Evolutionary conservation across 2,113 vertebrate genomes (phyloP).

Genomic region (Chamaea fasciata): DNA sequence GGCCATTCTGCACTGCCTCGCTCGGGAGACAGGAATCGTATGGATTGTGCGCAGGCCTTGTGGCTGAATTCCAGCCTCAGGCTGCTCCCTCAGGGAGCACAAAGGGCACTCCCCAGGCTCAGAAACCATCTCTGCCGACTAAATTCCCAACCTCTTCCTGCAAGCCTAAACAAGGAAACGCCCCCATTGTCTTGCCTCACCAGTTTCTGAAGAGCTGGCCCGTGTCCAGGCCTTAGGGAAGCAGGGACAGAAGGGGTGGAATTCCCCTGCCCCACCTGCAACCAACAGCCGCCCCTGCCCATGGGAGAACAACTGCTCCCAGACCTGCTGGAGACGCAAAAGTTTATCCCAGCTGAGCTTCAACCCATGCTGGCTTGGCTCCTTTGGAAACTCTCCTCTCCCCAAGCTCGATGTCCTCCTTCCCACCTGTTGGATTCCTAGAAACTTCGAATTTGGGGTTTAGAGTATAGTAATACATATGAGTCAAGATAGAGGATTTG

Average conservation of each 20-base stretch:
- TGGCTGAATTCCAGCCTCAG: neutral
- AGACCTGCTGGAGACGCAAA: neutral
- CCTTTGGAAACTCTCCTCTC: neutral
- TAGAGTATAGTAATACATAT: no score
- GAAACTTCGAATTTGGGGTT: no score
- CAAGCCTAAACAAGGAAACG: neutral
- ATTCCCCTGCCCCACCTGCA: slow-evolving; percentile 16
- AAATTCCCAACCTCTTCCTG: neutral
- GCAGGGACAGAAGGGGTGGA: neutral
- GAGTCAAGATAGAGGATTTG: no score
- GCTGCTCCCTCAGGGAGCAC: neutral
- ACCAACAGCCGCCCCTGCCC: neutral
- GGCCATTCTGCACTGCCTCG: neutral
- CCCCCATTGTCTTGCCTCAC: neutral
- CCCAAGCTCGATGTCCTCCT: neutral
- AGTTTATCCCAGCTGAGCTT: neutral
- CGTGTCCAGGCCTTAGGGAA: rapidly evolving
- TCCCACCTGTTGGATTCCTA: neutral
- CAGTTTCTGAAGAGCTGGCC: neutral
- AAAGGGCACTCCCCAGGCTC: neutral
- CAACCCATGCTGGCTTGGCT: neutral
- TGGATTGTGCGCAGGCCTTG: rapidly evolving
- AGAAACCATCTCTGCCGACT: neutral
- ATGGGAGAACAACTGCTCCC: neutral
- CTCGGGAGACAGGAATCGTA: rapidly evolving